Base-by-base conservation (phyloP, 1,140 invertebrate species). In the Ridgeia piscesae region DNA sequence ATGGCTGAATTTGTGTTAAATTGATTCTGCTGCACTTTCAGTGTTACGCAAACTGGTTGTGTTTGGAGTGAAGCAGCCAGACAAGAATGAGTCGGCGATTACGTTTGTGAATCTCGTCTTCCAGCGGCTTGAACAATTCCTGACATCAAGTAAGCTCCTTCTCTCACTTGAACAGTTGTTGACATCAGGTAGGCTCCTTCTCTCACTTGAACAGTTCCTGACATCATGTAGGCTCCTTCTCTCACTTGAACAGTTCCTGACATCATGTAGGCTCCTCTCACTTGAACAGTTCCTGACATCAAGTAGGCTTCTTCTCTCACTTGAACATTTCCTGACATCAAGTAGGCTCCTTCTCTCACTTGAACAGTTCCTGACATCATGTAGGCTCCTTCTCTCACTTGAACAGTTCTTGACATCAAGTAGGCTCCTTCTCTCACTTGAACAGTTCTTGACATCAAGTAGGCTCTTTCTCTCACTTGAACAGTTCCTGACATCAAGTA, bases 21-120 rank as follows among this genome's bases (percentile, higher is more conserved):
- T 91, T 34, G 33, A 88, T 48, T 91, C 50, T 89, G 89, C 91
- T 92, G 91, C 34, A 48, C n/a, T 94, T 94, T 92, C 93, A 95
- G 98, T 98, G 94, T 95, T 99, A 89, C 96, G 98, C 93, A 98
- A 98, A 95, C 96, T 99, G 50, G 97, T 97, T 0, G 97, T 98
- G 14, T 97, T 97, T 95, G 98, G 98, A 1, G 97, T 98, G 93
- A 97, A 97, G 94, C 97, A 97, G 94, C 97, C 97, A 21, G 97
- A 98, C 92, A 97, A 98, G 94, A 97, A 97, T 94, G 96, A 96
- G 92, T 97, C 98, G 94, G 97, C 97, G 88, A 96, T 97, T 94
- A 96, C 96, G 0, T 99, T 99, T 95, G 95, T 99, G 42, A 97
- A 97, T 95, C 96, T 97, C 34, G 97, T 98, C 89, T 98, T 98